A percentile compares a stretch with the other conserved stretches of the same genome.
phyloP scores from a whole-genome alignment of 2,888 invertebrate species.

The Eristalinus sepulchralis region DNA sequence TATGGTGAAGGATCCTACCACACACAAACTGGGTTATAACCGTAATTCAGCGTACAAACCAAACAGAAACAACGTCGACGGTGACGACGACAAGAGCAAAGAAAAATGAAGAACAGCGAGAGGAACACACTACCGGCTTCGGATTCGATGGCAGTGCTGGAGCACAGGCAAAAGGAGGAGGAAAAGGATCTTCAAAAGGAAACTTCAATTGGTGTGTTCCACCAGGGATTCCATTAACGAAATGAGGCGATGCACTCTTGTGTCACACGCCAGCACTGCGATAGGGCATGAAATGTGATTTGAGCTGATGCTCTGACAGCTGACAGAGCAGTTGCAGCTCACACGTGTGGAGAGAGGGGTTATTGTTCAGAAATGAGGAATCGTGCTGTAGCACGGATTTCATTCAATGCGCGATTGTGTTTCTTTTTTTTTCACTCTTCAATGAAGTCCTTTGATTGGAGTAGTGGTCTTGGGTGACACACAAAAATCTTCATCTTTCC shows the following conservation, averaged over 20 bases:
- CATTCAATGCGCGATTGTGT: neutral
- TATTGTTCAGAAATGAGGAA: neutral
- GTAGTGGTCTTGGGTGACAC: neutral
- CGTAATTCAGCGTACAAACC: slow-evolving; percentile 14
- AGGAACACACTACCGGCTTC: neutral
- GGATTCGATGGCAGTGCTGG: neutral
- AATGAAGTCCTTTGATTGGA: neutral
- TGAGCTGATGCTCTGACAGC: neutral
- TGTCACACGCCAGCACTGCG: slow-evolving; percentile 10
- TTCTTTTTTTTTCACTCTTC: neutral
- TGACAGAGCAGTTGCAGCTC: neutral
- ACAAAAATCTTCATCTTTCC: too few relatives aligned
- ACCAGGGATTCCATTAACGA: slow-evolving; percentile 20
- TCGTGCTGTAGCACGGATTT: neutral
- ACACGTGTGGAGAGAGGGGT: neutral
- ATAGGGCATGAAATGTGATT: slow-evolving; percentile 15
- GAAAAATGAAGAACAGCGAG: slow-evolving; percentile 23
- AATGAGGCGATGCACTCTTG: slow-evolving; percentile 26
- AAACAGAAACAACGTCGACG: neutral
- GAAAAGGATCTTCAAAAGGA: slow-evolving; percentile 5
- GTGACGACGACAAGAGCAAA: neutral
- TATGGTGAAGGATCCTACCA: slow-evolving; percentile 2
- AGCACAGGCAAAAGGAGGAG: neutral
- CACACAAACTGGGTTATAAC: slow-evolving; percentile 48
- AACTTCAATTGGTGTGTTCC: slow-evolving; percentile 31